Conservation (phyloP, 2,888 invertebrate genomes). For the Luperina nickerlii region DNA sequence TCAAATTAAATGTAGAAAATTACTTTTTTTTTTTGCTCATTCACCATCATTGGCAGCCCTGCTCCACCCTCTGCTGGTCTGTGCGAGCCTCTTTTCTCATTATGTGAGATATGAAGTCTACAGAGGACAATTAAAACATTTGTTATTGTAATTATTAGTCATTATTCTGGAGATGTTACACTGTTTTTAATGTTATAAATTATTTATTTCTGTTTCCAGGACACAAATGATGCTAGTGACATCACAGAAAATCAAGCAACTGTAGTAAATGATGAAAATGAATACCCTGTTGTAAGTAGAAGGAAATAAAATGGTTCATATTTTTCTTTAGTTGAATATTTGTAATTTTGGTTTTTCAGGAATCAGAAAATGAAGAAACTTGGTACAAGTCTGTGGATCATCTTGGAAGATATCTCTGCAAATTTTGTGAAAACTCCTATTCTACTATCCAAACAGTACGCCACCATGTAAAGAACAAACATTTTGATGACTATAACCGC, state of each 20-base stretch:
- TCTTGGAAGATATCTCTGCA: slow-evolving; percentile 47
- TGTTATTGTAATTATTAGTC: too few relatives aligned
- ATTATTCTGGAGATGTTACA: background rate
- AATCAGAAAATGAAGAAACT: slow-evolving; percentile 12
- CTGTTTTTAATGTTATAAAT: background rate
- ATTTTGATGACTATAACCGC: slow-evolving; percentile 18
- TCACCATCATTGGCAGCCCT: background rate
- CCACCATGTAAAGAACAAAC: slow-evolving; percentile 55
- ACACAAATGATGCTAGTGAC: background rate
- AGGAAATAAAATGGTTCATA: background rate
- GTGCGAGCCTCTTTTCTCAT: background rate
- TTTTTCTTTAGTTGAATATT: too few relatives aligned
- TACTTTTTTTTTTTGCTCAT: too few relatives aligned
- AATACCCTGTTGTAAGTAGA: slow-evolving; percentile 34
- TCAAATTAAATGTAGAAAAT: too few relatives aligned
- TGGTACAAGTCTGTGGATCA: slow-evolving; percentile 48
- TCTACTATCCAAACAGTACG: slow-evolving; percentile 58
- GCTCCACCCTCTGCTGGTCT: background rate
- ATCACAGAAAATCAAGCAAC: background rate
- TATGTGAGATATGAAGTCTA: background rate
- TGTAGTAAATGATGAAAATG: slow-evolving; percentile 14
- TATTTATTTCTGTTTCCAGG: slow-evolving; percentile 7
- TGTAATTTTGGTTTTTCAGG: slow-evolving; percentile 31
- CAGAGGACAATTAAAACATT: too few relatives aligned
- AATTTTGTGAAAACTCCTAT: slow-evolving; percentile 71